These are phyloP conservation scores for Platycercus adscitus DNA, from an alignment of 2,113 vertebrate genomes.

Conservation along the genomic window DNA sequence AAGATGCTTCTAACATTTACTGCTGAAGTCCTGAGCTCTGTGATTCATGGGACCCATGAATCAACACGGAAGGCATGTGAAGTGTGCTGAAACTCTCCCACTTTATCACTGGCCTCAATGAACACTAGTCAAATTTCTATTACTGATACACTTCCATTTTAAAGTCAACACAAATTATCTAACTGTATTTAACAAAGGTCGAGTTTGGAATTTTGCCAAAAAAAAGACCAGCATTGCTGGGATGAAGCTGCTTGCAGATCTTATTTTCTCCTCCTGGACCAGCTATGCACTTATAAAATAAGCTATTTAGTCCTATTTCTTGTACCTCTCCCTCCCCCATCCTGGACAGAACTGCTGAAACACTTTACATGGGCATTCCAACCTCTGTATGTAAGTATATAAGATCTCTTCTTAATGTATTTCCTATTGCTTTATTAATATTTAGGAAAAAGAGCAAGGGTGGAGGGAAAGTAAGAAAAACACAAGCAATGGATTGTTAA, in stretches of 20 bases:
- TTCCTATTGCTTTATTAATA: neutral
- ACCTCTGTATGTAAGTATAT: neutral
- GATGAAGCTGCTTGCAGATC: neutral
- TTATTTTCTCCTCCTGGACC: neutral
- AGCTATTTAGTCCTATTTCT: neutral
- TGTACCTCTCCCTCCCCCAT: neutral
- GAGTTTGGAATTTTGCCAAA: neutral
- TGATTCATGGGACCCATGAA: accelerated
- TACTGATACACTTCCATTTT: neutral
- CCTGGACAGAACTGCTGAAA: neutral
- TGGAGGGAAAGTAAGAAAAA: neutral
- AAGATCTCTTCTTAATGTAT: neutral
- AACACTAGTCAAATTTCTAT: neutral
- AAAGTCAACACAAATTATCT: neutral
- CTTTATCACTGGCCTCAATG: accelerated
- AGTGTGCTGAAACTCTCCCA: neutral
- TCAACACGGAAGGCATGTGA: accelerated
- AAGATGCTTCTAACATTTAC: neutral
- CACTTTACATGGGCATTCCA: neutral
- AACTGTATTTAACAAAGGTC: neutral
- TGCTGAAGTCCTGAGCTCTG: neutral
- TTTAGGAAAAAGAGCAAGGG: neutral
- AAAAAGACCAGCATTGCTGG: neutral
- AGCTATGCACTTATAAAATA: too few relatives aligned
- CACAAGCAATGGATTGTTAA: accelerated